These are phyloP conservation scores for Metopolophium dirhodum DNA, from an alignment of 1,140 invertebrate species.

Conservation along the genomic window DNA sequence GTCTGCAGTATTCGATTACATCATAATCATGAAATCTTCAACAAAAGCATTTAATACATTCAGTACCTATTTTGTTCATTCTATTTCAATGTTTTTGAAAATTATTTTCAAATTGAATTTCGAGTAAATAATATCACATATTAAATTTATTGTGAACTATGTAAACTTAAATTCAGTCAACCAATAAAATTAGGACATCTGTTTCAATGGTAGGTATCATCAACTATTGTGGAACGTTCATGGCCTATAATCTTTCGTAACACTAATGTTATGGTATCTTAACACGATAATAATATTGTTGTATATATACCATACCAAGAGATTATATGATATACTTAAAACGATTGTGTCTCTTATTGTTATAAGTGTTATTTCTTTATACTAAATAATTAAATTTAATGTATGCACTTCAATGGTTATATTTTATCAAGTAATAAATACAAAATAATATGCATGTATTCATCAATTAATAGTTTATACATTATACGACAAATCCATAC, in stretches of 20 bases:
- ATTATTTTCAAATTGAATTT: neutral
- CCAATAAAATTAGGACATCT: neutral
- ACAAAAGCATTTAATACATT: neutral
- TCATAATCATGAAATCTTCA: neutral
- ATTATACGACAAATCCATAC: too few relatives aligned
- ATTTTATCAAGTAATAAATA: neutral
- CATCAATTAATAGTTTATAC: neutral
- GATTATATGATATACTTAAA: neutral
- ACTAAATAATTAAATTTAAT: neutral
- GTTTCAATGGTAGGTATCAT: neutral
- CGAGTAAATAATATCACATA: neutral
- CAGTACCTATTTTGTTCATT: neutral
- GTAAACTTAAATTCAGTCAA: neutral
- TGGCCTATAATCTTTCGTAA: neutral
- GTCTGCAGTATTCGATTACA: neutral
- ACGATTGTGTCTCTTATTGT: neutral
- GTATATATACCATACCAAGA: neutral
- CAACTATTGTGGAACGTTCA: neutral
- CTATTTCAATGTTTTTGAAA: neutral
- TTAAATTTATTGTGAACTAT: neutral
- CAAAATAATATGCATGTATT: neutral
- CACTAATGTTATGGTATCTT: constrained; percentile 1
- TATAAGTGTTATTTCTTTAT: neutral
- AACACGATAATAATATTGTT: neutral
- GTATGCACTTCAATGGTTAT: neutral